Evolutionary conservation across 1,140 invertebrate genomes (phyloP).

Genomic region (Micrasema longulum): DNA sequence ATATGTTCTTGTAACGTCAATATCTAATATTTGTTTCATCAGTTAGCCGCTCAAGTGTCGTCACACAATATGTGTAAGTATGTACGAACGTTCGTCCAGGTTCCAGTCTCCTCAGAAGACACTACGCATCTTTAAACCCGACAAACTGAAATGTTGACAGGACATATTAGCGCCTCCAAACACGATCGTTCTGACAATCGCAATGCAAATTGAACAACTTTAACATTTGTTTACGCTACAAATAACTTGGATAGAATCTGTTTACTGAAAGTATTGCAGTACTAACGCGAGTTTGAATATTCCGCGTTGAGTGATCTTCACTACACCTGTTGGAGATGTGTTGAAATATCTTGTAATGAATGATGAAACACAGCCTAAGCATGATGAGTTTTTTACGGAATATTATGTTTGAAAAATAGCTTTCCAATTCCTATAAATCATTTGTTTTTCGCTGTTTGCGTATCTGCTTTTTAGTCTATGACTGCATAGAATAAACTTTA

Average conservation of each 20-base stretch:
- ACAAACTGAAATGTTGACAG: slow-evolving; percentile 52
- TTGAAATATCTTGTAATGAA: background rate
- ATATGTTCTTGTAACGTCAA: no score
- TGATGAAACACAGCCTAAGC: background rate
- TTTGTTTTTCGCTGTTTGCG: no score
- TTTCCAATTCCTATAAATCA: background rate
- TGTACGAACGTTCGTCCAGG: no score
- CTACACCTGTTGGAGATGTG: background rate
- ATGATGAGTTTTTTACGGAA: background rate
- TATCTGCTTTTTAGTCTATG: no score
- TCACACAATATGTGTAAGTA: background rate
- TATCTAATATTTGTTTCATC: no score
- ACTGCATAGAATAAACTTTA: no score
- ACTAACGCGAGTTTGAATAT: background rate
- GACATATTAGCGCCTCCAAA: slow-evolving; percentile 47
- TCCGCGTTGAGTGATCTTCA: background rate
- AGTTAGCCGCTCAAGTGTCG: background rate
- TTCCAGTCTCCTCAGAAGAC: background rate
- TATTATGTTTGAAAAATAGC: no score
- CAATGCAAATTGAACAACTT: slow-evolving; percentile 54
- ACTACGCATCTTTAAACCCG: slow-evolving; percentile 45
- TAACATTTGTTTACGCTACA: slow-evolving; percentile 52
- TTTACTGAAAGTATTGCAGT: slow-evolving; percentile 33
- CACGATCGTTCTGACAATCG: slow-evolving; percentile 47
- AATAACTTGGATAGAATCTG: slow-evolving; percentile 33